These are phyloP conservation scores for Macaria notata DNA, from an alignment of 2,888 invertebrate species.

Conservation along the genomic window DNA sequence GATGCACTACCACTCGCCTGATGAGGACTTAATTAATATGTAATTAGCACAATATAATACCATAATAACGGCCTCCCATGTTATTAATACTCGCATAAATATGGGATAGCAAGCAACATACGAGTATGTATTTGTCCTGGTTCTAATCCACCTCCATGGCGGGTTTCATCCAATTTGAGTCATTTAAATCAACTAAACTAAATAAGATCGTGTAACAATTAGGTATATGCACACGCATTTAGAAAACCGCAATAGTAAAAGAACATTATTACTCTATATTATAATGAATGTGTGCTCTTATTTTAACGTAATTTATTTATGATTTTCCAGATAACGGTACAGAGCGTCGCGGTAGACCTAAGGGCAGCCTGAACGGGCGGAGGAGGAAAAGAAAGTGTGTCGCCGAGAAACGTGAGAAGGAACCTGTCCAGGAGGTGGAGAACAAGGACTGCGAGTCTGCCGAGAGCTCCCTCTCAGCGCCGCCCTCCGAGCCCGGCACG, in stretches of 20 bases:
- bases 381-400: conserved; percentile 63
- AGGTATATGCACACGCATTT: too few relatives aligned
- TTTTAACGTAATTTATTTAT: not conserved
- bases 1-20: too few relatives aligned
- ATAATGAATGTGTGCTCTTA: too few relatives aligned
- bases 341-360: conserved; percentile 70
- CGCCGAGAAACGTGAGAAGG: conserved; percentile 68
- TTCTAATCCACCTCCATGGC: not conserved
- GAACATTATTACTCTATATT: too few relatives aligned
- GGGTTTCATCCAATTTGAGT: not conserved
- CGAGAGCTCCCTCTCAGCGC: conserved; percentile 70
- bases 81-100: not conserved
- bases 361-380: conserved; percentile 63
- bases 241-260: too few relatives aligned
- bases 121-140: not conserved
- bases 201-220: too few relatives aligned
- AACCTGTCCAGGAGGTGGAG: conserved; percentile 72
- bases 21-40: too few relatives aligned
- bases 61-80: too few relatives aligned
- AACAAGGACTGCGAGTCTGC: conserved; percentile 74
- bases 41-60: too few relatives aligned
- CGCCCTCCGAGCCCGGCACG: conserved; percentile 69
- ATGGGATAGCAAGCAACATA: not conserved
- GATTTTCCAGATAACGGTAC: conserved; percentile 62
- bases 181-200: not conserved